Evolutionary conservation across 2,888 invertebrate species (phyloP), one percentile per base, ranked within the genome.

Genomic region (Heliconius cydno): DNA sequence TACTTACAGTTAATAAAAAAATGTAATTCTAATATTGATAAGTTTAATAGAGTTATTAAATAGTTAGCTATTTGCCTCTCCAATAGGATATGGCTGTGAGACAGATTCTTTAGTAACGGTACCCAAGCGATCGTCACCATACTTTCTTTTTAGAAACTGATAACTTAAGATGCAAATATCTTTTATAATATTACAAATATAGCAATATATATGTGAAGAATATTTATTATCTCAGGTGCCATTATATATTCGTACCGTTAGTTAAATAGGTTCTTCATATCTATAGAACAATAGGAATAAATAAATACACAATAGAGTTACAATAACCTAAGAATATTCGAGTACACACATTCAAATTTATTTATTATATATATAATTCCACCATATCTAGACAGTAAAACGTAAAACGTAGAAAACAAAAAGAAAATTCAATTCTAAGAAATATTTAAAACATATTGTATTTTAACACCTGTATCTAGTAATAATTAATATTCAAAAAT

Each of bases 111-210:
- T 25, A 25, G 6, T 70, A 70, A 70, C 70, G 70, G 70, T 70
- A 46, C 13, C 25, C 15, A 22, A 25, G 41, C 70, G 41, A 41
- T 15, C 15, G 25, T 70, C 41, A 9, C 70, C 15, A 41, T 25
- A 46, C 70, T 70, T 70, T 46, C 41, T 19, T 25, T 70, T 46
- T 70, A 70, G 41, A 70, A 34, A 65, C 63, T n/a, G 68, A 28
- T 6, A 25, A 2, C 19, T 65, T 65, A 28, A 28, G 25, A 15
- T 65, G 28, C 28, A 15, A 28, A 65, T 30, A n/a, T 28, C 5
- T 28, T 13, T 7, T 5, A 65, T 65, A 28, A 65, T 7, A 65
- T 15, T 15, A 65, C 6, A 13, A 65, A 65, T 25, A 15, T 63
- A 25, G 13, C 2, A 63, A 28, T 12, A 25, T 63, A 12, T 12